Base-by-base conservation (phyloP, 2,113 vertebrate genomes). In the Oncorhynchus kisutch region DNA sequence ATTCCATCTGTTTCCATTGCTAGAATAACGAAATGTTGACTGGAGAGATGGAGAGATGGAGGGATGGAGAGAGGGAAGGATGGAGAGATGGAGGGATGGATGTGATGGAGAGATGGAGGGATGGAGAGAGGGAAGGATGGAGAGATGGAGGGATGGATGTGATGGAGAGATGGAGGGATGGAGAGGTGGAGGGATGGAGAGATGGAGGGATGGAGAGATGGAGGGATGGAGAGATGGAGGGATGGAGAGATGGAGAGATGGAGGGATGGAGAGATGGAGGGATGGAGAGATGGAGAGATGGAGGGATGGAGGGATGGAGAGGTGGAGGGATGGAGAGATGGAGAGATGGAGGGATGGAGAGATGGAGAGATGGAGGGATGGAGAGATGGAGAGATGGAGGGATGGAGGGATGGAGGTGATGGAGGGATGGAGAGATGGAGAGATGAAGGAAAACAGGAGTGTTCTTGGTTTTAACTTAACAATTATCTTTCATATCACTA, bases 391-490 rank as follows among this genome's bases (percentile, higher is more conserved):
- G 5, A 20, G 64, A 67, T 39, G 67, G 22, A 75, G 14, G 5
- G 5, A 49, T 39, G 20, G 64, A 24, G 65, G 0, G 34, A 39
- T 39, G 39, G 25, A 57, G 6, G n/a, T 25, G 64, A 74, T 45
- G 67, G 24, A 68, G 16, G 2, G 5, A 49, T 45, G 31, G 65
- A 25, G 65, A 2, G 39, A 67, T 18, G 54, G 16, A 75, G 18
- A 12, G 5, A 51, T 25, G 29, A 27, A 25, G 65, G 11, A 51
- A 54, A 71, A 4, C 5, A 57, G 25, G 62, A 79, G 74, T 49
- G 68, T 59, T 70, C 29, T 51, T 77, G 31, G 72, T 79, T 77
- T 73, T 75, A 59, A 31, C n/a, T 75, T 68, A 68, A 68, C 14
- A 27, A 45, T 39, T 18, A 68, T 68, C 67, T 68, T 68, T 68